Percentiles rank a stretch among this genome's conserved stretches.
These are phyloP conservation scores for Campoplex capitator DNA, from an alignment of 2,888 invertebrate species.

Conservation along the genomic window DNA sequence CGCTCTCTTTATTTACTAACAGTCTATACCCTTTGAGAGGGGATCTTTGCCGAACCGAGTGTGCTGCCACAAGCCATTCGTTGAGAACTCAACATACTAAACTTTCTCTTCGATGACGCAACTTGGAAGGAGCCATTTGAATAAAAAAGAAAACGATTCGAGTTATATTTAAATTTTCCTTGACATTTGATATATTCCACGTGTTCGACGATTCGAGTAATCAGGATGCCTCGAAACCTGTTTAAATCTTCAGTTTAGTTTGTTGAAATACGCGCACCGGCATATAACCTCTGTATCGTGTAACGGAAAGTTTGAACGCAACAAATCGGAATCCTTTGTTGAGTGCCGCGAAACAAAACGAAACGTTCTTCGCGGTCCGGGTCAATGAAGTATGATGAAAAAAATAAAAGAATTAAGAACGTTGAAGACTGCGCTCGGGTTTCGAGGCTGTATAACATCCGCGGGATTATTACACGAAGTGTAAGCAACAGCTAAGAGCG, in stretches of 20 bases:
- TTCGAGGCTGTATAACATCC: background rate
- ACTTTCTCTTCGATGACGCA: background rate
- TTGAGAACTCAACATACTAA: background rate
- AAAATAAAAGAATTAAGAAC: background rate
- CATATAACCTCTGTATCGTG: background rate
- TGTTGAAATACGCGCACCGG: background rate
- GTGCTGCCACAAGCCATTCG: background rate
- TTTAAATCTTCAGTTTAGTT: background rate
- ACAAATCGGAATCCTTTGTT: too few species aligned
- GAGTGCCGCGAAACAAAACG: too few species aligned
- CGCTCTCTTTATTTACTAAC: too few species aligned
- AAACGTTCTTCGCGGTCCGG: background rate
- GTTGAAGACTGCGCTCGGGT: background rate
- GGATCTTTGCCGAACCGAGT: background rate
- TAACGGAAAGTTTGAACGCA: too few species aligned
- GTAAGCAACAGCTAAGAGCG: background rate
- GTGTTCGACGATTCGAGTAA: background rate
- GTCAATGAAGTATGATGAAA: background rate
- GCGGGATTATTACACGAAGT: background rate
- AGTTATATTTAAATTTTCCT: background rate
- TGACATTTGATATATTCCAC: background rate
- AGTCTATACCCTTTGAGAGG: too few species aligned
- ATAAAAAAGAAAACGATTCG: background rate
- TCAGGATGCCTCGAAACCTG: background rate
- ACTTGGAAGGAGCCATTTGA: background rate